Evolutionary conservation across 2,888 invertebrate genomes (phyloP), one percentile per base, ranked within the genome.

Genomic region (Limnephilus auricula): DNA sequence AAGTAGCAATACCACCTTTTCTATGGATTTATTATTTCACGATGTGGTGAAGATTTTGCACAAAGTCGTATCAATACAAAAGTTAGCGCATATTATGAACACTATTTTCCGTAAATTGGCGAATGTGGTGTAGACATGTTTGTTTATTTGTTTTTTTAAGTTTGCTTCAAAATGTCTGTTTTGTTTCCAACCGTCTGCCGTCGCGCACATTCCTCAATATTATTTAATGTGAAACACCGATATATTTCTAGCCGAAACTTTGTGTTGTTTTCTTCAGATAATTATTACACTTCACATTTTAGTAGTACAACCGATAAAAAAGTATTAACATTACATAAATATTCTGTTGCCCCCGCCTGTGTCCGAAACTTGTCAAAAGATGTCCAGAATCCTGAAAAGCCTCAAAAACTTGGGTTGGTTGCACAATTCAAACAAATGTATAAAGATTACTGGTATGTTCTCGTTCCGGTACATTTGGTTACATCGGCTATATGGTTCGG

Each of bases 391-490:
- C 83, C 83, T 15, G 89, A 87, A 79, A 78, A 92, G 25, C 31
- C 31, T 9, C 50, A 95, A 93, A 96, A 98, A 94, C 94, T 95
- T 93, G 96, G 97, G 0, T 94, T 99, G 3, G 97, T 98, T 94
- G 97, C 98, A 93, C 97, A 97, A 94, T 99, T 99, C 95, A 99
- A 99, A 95, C 96, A 97, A 94, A 98, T 99, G 97, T 98, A 98
- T 94, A 98, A 98, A 94, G 98, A 99, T 94, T 99, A 99, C 95
- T 99, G 99, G 98, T 99, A 99, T 95, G 98, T 99, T 90, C 95
- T 99, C 91, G 96, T 99, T 91, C 99, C 99, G 6, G 99, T 99
- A 3, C 99, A 99, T 95, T 94, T 98, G 88, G 96, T 97, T 31
- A 99, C 99, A 15, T 99, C 99, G 2, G 95, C 97, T 65, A 96